Evolutionary conservation across 2,888 invertebrate species (phyloP).

Genomic region (Serripes groenlandicus): DNA sequence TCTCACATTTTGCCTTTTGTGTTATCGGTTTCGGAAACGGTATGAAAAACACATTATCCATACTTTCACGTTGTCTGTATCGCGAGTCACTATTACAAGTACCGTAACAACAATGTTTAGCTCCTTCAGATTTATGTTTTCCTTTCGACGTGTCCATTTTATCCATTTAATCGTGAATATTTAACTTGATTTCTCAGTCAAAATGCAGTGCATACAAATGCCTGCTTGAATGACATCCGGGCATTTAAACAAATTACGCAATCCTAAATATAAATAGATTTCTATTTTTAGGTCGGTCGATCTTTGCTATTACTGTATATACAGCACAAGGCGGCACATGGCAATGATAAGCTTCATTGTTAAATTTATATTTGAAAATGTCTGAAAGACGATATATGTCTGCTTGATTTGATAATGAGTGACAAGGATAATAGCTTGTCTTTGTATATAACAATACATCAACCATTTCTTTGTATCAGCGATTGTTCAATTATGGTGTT

Average conservation of each 20-base stretch:
- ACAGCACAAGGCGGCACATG: too few species aligned
- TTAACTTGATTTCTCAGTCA: background rate
- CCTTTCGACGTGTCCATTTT: background rate
- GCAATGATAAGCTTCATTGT: too few species aligned
- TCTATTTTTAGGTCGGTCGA: background rate
- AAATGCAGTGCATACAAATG: background rate
- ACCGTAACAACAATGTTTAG: conserved; percentile 4
- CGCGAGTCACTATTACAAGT: background rate
- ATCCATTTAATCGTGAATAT: background rate
- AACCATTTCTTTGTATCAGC: too few species aligned
- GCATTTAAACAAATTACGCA: background rate
- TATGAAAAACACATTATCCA: conserved; percentile 2
- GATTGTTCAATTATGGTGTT: too few species aligned
- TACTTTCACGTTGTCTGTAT: background rate
- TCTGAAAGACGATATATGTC: too few species aligned
- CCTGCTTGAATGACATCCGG: background rate
- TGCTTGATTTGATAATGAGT: too few species aligned
- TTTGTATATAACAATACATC: too few species aligned
- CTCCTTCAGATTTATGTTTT: background rate
- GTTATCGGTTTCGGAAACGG: conserved; percentile 4
- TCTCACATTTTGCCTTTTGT: background rate
- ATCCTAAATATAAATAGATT: background rate
- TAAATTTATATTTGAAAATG: too few species aligned
- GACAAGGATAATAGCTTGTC: too few species aligned
- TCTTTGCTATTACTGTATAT: background rate